Conservation (phyloP, 2,113 vertebrate genomes). For the Sebastes fasciatus region DNA sequence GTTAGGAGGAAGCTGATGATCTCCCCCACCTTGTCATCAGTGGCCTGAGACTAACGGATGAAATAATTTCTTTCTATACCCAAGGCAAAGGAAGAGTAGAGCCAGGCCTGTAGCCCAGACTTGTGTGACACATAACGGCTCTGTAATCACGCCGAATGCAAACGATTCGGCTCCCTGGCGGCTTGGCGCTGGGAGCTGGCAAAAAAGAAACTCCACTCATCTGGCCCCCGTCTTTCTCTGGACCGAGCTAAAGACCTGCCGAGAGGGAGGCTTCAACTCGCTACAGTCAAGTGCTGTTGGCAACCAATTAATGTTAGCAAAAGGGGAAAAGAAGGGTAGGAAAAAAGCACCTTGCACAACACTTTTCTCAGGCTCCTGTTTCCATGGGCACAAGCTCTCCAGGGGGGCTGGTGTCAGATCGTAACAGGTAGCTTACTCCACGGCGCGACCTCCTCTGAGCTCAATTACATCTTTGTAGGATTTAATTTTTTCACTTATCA, state of each 20-base stretch:
- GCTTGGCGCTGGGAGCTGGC: conserved; percentile 69
- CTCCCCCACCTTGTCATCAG: conserved; percentile 34
- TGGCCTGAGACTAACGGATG: conserved; percentile 40
- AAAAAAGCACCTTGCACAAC: conserved; percentile 68
- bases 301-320: conserved; percentile 74
- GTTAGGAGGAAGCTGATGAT: conserved; percentile 55
- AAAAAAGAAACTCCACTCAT: conserved; percentile 56
- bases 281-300: conserved; percentile 82
- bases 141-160: conserved; percentile 70
- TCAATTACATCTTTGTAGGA: conserved; percentile 58
- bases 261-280: conserved; percentile 71
- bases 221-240: conserved; percentile 60
- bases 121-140: conserved; percentile 70
- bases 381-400: conserved; percentile 61
- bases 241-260: conserved; percentile 64
- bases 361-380: conserved; percentile 73
- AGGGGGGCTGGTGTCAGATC: conserved; percentile 40
- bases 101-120: conserved; percentile 11
- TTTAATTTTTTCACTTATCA: conserved; percentile 41
- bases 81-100: background rate
- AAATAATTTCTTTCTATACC: conserved; percentile 46
- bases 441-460: conserved; percentile 38
- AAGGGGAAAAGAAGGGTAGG: conserved; percentile 40
- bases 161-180: conserved; percentile 58
- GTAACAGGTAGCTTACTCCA: conserved; percentile 58